Evolutionary conservation across 2,888 invertebrate genomes (phyloP).

Genomic region (Hydrotaea cyrtoneurina): DNA sequence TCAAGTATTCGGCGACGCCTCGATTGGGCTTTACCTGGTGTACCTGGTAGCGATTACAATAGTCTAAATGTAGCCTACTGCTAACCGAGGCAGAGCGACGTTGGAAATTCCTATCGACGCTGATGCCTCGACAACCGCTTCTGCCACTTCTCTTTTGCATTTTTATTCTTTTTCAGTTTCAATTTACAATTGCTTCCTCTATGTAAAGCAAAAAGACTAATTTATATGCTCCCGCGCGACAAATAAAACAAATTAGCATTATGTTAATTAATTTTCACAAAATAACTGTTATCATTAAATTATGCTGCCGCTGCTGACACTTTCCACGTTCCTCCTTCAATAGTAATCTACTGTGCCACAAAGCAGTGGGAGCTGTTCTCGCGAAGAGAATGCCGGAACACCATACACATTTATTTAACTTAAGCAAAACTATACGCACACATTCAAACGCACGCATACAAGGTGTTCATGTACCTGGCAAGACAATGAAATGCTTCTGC

Average conservation of each 20-base stretch:
- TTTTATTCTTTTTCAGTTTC: no score
- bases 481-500: conserved; percentile 31
- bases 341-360: conserved; percentile 55
- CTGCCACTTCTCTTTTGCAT: no score
- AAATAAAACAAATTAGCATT: conserved; percentile 68
- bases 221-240: conserved; percentile 67
- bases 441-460: conserved; percentile 12
- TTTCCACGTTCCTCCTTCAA: conserved; percentile 21
- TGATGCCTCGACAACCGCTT: no score
- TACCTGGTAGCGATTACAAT: no score
- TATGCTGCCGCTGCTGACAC: conserved; percentile 54
- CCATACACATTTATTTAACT: conserved; percentile 37
- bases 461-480: conserved; percentile 10
- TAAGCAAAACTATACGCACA: neutral
- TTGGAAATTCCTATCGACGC: no score
- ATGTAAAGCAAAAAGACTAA: conserved; percentile 60
- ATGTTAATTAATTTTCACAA: conserved; percentile 68
- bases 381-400: conserved; percentile 33
- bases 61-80: no score
- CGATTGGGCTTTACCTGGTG: no score
- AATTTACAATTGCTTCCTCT: neutral
- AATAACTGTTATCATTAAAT: conserved; percentile 68
- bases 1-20: no score
- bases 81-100: no score
- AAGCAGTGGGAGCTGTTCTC: conserved; percentile 17